Evolutionary conservation across 1,140 invertebrate species (phyloP), one percentile per base, ranked within the genome.

Genomic region (Solen grandis): DNA sequence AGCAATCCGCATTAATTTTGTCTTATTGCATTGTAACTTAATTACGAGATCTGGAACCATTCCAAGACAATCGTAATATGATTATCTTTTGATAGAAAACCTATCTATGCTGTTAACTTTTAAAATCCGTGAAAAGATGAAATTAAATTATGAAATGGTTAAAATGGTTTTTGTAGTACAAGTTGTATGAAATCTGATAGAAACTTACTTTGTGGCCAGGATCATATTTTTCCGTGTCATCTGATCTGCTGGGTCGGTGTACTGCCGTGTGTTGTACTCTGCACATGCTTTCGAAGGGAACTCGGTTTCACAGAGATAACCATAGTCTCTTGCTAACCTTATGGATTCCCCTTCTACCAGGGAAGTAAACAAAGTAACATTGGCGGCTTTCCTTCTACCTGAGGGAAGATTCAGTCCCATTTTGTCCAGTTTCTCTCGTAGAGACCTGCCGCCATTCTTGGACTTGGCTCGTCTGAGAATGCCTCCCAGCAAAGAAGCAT

Each of bases 291-390:
- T 94, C 36, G 98, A 96, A 1, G 98, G 98, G 93, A 99, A 99
- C 93, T 99, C 98, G 5, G 97, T 99, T 93, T 99, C 98, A 91
- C 98, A 99, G 33, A 99, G 96, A 92, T 98, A 99, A 75, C 97
- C 97, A 92, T 99, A 99, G 93, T 99, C 99, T 88, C 97, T 94
- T 19, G 99, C 99, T 91, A 99, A 94, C 92, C 99, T 97, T 79
- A 99, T 97, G 73, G 99, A 98, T 94, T 99, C 99, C 83, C 97
- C 98, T 96, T 99, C 98, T 31, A 99, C 98, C 84, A 99, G 93
- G 0, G 98, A 99, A 16, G 98, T 99, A 54, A 99, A 94, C 25
- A 99, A 93, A 13, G 99, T 99, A 2, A 99, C 98, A 90, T 99
- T 99, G 35, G 98, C 98, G 36, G 98, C 98, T 95, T 99, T 99